Base-by-base conservation (phyloP, 2,113 vertebrate species). In the Rattus norvegicus region DNA sequence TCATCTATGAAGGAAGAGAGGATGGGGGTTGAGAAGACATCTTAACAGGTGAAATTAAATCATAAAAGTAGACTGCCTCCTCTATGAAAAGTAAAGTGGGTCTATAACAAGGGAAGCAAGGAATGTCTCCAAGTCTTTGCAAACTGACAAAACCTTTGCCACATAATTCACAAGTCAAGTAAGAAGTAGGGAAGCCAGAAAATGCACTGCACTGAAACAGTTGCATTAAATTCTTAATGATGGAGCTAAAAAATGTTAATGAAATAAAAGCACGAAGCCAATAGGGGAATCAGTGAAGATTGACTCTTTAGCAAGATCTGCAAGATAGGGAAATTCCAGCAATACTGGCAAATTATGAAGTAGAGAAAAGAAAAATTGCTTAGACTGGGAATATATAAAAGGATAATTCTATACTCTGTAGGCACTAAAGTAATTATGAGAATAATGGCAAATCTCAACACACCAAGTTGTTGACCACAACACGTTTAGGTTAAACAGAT, bases 341-440 rank as follows among this genome's bases (percentile, higher is more conserved):
- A 72, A 59, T 56, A 33, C 5, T 49, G 43, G 84, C 19, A 89
- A 91, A 93, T 88, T 88, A 88, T 14, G 14, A 5, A 84, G 69
- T 28, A 81, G 1, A 63, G 20, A 80, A 92, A 56, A 76, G 17
- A 75, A 0, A 76, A 87, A 89, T 81, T 79, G 59, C 33, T 52
- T 95, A 86, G 69, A 89, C 85, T 16, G 75, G 52, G 52, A 95
- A 70, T 88, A 89, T 92, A 93, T 83, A 47, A 90, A 84, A 70
- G 52, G 1, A 75, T 59, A 36, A 1, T 8, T 30, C 10, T 91
- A 49, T 20, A 91, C 0, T 75, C 73, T 63, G 22, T 5, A 81
- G 26, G 5, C 12, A 28, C 67, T 89, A 89, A 63, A 92, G 43
- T 85, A 56, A 83, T 72, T 93, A 28, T 88, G n/a, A 89, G 73